Percentiles rank a stretch among this genome's conserved stretches.
These are phyloP conservation scores for Galendromus occidentalis DNA, from an alignment of 1,140 invertebrate genomes.

Conservation along the genomic window DNA sequence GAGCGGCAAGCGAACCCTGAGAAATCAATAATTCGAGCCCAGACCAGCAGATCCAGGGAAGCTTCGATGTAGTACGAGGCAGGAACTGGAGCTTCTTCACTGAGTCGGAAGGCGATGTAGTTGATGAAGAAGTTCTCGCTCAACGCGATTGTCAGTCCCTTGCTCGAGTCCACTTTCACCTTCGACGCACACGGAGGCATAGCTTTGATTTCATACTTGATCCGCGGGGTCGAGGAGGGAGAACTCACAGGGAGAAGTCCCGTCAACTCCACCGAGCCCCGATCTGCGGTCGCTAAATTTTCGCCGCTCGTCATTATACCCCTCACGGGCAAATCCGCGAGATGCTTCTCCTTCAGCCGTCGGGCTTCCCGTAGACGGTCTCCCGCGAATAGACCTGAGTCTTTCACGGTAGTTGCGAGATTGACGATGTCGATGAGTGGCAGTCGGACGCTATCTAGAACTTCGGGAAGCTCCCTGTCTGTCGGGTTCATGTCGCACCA, in stretches of 20 bases:
- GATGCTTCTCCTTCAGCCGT: slow-evolving; percentile 48
- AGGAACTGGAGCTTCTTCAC: slow-evolving; percentile 75
- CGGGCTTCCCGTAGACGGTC: slow-evolving; percentile 87
- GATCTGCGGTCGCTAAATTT: slow-evolving; percentile 59
- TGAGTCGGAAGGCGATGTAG: slow-evolving; percentile 71
- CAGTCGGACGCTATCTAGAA: slow-evolving; percentile 44
- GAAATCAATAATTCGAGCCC: slow-evolving; percentile 79
- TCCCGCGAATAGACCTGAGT: slow-evolving; percentile 57
- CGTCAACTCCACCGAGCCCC: slow-evolving; percentile 56
- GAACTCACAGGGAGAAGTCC: slow-evolving; percentile 68
- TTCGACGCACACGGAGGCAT: slow-evolving; percentile 50
- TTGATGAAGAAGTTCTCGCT: slow-evolving; percentile 74
- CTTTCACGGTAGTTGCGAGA: slow-evolving; percentile 63
- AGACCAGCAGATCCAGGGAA: slow-evolving; percentile 85
- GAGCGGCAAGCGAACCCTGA: slow-evolving; percentile 74
- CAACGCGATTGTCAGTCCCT: slow-evolving; percentile 68
- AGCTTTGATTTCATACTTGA: slow-evolving; percentile 71
- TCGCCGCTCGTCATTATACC: slow-evolving; percentile 50
- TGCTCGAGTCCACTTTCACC: slow-evolving; percentile 64
- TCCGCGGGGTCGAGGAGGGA: slow-evolving; percentile 56
- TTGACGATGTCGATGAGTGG: slow-evolving; percentile 68
- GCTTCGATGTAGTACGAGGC: slow-evolving; percentile 94
- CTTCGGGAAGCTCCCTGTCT: slow-evolving; percentile 14
- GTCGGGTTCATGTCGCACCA: slow-evolving; percentile 49
- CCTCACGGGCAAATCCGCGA: slow-evolving; percentile 55